Percentiles rank a stretch among this genome's conserved stretches.
These are phyloP conservation scores for Gryon sp. DNA, from an alignment of 1,140 invertebrate species.

Conservation along the genomic window DNA sequence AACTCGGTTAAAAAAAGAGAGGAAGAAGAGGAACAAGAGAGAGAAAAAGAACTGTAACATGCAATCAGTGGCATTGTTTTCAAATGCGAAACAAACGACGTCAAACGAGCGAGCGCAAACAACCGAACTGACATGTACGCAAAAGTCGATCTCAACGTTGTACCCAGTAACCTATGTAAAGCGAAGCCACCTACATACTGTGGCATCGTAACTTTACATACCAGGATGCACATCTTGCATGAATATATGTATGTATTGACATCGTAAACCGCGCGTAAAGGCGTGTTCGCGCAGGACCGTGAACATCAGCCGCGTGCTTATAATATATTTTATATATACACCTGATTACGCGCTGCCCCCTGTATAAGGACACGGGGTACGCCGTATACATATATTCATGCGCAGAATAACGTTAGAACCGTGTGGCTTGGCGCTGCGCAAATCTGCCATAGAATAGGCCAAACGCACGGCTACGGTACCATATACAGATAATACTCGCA, in stretches of 20 bases:
- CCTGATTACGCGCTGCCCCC: constrained; percentile 58
- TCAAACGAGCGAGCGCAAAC: neutral
- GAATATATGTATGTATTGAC: constrained; percentile 65
- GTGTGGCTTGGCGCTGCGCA: constrained; percentile 36
- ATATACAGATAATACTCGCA: constrained; percentile 51
- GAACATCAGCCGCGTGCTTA: constrained; percentile 55
- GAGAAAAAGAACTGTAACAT: no score
- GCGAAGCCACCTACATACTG: constrained; percentile 61
- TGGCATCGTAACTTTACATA: constrained; percentile 64
- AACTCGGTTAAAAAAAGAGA: neutral
- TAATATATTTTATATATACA: constrained; percentile 67
- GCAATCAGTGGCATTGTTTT: constrained; percentile 24
- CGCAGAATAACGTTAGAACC: constrained; percentile 58
- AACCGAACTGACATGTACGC: constrained; percentile 13
- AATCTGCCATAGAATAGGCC: constrained; percentile 56
- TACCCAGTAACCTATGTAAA: constrained; percentile 68
- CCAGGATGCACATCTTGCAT: constrained; percentile 63
- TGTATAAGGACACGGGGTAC: constrained; percentile 60
- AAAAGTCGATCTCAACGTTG: constrained; percentile 32
- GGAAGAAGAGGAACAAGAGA: no score
- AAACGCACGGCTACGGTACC: constrained; percentile 47
- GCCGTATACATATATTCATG: constrained; percentile 65
- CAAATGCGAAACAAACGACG: constrained; percentile 27
- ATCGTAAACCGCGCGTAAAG: constrained; percentile 66
- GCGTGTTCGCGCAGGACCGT: constrained; percentile 55